phyloP scores from a whole-genome alignment of 2,888 invertebrate species.

The Microchrysa polita region DNA sequence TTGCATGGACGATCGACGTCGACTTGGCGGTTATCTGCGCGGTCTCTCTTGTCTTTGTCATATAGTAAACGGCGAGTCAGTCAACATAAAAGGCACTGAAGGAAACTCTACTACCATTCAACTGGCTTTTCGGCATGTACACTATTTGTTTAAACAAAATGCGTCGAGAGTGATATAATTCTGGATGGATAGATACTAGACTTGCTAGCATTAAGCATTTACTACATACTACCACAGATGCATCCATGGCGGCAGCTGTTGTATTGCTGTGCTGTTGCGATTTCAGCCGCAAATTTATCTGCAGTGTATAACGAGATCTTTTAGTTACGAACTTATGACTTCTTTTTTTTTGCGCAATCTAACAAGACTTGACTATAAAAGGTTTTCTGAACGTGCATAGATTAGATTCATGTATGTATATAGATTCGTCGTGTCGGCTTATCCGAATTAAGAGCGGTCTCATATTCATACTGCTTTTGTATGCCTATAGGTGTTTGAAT shows the following conservation, averaged over 20 bases:
- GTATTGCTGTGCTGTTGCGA: no score
- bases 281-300: neutral
- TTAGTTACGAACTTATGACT: constrained; percentile 12
- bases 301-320: neutral
- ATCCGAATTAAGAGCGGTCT: constrained; percentile 9
- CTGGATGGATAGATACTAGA: neutral
- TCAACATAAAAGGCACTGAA: neutral
- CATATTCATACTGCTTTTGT: no score
- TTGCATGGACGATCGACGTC: no score
- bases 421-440: neutral
- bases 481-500: no score
- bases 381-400: neutral
- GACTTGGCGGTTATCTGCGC: neutral
- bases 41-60: constrained; percentile 9
- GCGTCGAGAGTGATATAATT: constrained; percentile 38
- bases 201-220: neutral
- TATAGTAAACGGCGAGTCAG: no score
- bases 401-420: neutral
- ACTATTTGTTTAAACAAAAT: constrained; percentile 43
- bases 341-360: constrained; percentile 17
- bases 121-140: constrained; percentile 23
- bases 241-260: neutral
- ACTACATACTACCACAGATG: neutral
- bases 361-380: constrained; percentile 27
- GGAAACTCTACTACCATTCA: neutral